Evolutionary conservation across 2,113 vertebrate genomes (phyloP).

Genomic region (Oryzias woworae): DNA sequence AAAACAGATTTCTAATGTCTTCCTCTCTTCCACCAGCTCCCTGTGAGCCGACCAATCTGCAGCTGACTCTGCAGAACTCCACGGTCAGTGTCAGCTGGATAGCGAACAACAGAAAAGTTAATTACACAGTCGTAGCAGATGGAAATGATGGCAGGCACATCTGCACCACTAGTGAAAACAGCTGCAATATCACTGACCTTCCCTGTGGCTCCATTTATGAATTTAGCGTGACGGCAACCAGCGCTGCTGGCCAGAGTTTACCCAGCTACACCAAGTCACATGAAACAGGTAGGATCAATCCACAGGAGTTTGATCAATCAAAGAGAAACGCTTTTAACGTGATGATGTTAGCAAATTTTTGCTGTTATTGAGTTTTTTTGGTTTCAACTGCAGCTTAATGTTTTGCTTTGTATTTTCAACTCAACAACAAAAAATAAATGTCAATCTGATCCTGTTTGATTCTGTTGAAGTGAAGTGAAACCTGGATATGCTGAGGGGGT

Average conservation of each 20-base stretch:
- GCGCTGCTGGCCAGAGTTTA: constrained; percentile 80
- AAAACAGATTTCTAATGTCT: no score
- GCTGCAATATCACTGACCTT: constrained; percentile 78
- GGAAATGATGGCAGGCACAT: constrained; percentile 43
- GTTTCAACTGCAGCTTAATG: no score
- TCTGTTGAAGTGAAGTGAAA: no score
- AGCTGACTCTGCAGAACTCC: constrained; percentile 69
- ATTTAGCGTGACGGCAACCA: constrained; percentile 78
- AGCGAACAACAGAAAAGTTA: constrained; percentile 74
- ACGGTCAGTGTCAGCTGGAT: constrained; percentile 78
- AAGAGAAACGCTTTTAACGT: background rate
- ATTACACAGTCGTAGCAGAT: constrained; percentile 71
- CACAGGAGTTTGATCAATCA: background rate
- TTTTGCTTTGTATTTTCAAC: no score
- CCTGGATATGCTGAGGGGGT: no score
- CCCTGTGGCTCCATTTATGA: constrained; percentile 86
- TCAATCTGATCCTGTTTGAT: no score
- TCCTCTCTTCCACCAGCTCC: constrained; percentile 76
- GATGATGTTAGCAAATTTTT: no score
- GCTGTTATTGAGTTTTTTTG: no score
- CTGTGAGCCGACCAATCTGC: constrained; percentile 83
- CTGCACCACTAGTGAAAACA: constrained; percentile 75
- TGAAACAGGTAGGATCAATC: constrained; percentile 79
- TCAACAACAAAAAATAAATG: no score
- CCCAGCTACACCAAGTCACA: constrained; percentile 84